Conservation (phyloP, 2,888 invertebrate genomes). For the Drosophila kanekoi region DNA sequence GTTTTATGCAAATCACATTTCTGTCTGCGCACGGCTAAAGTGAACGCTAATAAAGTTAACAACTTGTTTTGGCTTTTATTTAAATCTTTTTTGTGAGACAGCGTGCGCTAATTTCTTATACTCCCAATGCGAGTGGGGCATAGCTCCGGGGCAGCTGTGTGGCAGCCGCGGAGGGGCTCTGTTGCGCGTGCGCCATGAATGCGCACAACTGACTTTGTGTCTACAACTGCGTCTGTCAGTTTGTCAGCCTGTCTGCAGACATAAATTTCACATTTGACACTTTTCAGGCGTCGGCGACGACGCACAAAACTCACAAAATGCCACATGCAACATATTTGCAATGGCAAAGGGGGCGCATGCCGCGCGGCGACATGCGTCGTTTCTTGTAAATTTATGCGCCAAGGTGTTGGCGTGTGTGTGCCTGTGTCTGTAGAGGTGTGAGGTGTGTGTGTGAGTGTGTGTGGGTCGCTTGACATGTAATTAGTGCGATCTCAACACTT, state of each 20-base stretch:
- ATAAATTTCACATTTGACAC: conserved; percentile 81
- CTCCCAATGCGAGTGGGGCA: conserved; percentile 21
- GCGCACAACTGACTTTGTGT: conserved; percentile 25
- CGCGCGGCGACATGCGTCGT: conserved; percentile 72
- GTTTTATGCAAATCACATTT: conserved; percentile 59
- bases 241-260: conserved; percentile 48
- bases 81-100: conserved; percentile 29
- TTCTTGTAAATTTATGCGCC: conserved; percentile 76
- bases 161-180: neutral
- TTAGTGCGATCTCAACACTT: conserved; percentile 79
- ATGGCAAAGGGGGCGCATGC: conserved; percentile 3
- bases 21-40: conserved; percentile 28
- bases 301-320: conserved; percentile 56
- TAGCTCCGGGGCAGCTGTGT: neutral
- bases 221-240: conserved; percentile 31
- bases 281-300: conserved; percentile 59
- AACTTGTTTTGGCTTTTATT: conserved; percentile 64
- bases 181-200: conserved; percentile 52
- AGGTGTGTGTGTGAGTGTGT: conserved; percentile 30
- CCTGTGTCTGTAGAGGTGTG: conserved; percentile 48
- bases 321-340: conserved; percentile 48
- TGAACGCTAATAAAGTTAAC: conserved; percentile 67
- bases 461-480: conserved; percentile 73
- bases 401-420: conserved; percentile 67
- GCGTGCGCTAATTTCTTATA: conserved; percentile 53